A percentile compares a stretch with the other conserved stretches of the same genome.
These are phyloP conservation scores for Dendroctonus valens DNA, from an alignment of 1,140 invertebrate genomes.

Conservation along the genomic window DNA sequence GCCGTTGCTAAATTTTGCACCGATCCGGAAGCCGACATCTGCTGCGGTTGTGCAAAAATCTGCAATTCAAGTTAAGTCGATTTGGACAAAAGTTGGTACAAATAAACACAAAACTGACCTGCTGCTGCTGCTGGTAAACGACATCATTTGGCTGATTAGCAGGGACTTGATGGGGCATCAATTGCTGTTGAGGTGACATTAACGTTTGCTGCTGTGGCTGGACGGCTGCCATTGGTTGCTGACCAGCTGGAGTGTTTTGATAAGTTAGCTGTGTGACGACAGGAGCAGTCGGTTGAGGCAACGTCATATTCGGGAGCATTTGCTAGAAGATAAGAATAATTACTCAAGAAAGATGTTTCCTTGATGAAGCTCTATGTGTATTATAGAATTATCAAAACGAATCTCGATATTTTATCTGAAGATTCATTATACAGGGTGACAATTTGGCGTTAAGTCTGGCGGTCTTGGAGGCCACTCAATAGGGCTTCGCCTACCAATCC, in stretches of 20 bases:
- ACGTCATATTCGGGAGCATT: too few species aligned
- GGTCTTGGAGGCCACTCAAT: too few species aligned
- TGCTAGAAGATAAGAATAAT: too few species aligned
- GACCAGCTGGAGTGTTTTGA: slow-evolving; percentile 15
- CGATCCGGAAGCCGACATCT: slow-evolving; percentile 37
- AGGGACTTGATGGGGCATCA: slow-evolving; percentile 14
- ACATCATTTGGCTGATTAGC: slow-evolving; percentile 22
- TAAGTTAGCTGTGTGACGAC: slow-evolving; percentile 11
- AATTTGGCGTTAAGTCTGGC: too few species aligned
- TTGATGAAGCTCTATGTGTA: too few species aligned
- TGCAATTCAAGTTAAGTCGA: slow-evolving; percentile 21
- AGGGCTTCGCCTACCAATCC: too few species aligned
- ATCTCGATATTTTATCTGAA: too few species aligned
- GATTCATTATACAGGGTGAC: too few species aligned
- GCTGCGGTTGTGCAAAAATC: slow-evolving; percentile 18
- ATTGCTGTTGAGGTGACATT: slow-evolving; percentile 20
- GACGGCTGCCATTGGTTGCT: background rate
- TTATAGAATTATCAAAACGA: too few species aligned
- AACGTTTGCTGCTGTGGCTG: background rate
- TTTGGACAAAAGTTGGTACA: slow-evolving; percentile 21
- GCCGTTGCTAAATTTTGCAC: slow-evolving; percentile 37
- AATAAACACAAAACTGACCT: slow-evolving; percentile 15
- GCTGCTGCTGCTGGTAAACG: slow-evolving; percentile 16
- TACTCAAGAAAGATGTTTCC: too few species aligned
- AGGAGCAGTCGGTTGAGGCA: too few species aligned